These are phyloP conservation scores for Arothron firmamentum DNA, from an alignment of 2,113 vertebrate species.

Conservation along the genomic window DNA sequence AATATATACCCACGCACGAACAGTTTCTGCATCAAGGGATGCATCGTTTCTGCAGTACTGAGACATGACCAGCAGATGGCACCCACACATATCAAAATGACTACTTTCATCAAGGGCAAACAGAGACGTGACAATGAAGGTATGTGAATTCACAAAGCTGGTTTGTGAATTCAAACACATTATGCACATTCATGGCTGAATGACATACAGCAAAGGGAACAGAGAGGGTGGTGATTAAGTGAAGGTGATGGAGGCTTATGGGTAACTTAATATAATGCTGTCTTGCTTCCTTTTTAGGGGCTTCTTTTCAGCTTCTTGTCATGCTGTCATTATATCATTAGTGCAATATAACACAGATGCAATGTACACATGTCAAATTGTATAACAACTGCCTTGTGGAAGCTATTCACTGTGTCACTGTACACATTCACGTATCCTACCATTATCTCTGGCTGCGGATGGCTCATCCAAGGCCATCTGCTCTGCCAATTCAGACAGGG, in stretches of 20 bases:
- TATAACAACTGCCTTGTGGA: background rate
- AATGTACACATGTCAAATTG: background rate
- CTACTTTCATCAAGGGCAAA: conserved; percentile 7
- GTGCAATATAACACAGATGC: background rate
- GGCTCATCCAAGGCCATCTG: conserved; percentile 75
- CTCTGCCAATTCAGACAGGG: conserved; percentile 77
- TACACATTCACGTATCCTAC: conserved; percentile 52
- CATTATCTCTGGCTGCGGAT: conserved; percentile 65
- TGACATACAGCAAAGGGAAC: conserved; percentile 9
- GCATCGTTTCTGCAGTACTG: conserved; percentile 26
- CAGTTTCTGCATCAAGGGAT: background rate
- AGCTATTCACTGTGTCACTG: conserved; percentile 5
- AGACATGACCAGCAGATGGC: conserved; percentile 59
- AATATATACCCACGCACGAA: conserved; percentile 3
- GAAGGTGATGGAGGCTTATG: conserved; percentile 2
- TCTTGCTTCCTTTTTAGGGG: background rate
- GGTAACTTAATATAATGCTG: conserved; percentile 3
- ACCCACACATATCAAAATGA: conserved; percentile 11
- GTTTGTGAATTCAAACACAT: conserved; percentile 5
- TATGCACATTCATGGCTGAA: background rate
- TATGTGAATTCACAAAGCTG: conserved; percentile 2
- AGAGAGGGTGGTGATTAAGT: conserved; percentile 10
- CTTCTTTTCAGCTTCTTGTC: conserved; percentile 1
- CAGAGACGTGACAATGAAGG: background rate
- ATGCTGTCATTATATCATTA: no score